Conservation (phyloP, 2,797 vertebrate genomes). For the Tolypeutes matacus region DNA sequence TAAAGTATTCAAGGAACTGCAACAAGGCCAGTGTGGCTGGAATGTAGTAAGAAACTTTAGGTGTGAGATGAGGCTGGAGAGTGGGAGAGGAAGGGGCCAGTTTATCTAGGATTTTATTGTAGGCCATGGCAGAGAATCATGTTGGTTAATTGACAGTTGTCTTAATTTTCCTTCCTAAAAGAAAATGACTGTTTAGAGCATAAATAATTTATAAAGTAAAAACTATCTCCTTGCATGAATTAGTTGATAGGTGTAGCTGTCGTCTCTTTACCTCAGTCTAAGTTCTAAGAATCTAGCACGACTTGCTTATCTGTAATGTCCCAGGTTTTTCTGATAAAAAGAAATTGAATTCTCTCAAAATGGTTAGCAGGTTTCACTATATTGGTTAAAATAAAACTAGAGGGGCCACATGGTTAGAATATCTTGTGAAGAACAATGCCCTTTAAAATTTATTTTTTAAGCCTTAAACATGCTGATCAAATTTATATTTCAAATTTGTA, state of each 20-base stretch:
- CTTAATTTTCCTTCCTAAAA: slow-evolving; percentile 29
- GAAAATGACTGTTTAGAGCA: neutral
- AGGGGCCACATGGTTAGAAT: slow-evolving; percentile 21
- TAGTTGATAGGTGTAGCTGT: neutral
- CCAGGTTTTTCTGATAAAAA: slow-evolving; percentile 52
- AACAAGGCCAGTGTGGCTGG: neutral
- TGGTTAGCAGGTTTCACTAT: slow-evolving; percentile 35
- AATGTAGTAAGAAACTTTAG: neutral
- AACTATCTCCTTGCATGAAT: neutral
- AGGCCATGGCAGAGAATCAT: neutral
- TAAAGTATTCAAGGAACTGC: neutral
- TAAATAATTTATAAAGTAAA: slow-evolving; percentile 36
- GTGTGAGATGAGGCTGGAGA: neutral
- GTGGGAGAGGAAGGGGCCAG: neutral
- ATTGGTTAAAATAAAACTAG: slow-evolving; percentile 35
- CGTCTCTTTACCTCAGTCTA: neutral
- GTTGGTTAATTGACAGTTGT: neutral
- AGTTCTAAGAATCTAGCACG: neutral
- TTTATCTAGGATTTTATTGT: neutral
- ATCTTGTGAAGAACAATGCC: neutral
- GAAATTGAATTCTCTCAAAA: neutral
- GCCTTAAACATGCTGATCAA: neutral
- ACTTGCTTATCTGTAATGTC: neutral
- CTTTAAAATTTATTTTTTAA: neutral
- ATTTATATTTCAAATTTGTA: slow-evolving; percentile 37